Percentiles rank a stretch among this genome's conserved stretches.
phyloP scores from a whole-genome alignment of 2,797 vertebrate genomes.

The Meda fulgida region DNA sequence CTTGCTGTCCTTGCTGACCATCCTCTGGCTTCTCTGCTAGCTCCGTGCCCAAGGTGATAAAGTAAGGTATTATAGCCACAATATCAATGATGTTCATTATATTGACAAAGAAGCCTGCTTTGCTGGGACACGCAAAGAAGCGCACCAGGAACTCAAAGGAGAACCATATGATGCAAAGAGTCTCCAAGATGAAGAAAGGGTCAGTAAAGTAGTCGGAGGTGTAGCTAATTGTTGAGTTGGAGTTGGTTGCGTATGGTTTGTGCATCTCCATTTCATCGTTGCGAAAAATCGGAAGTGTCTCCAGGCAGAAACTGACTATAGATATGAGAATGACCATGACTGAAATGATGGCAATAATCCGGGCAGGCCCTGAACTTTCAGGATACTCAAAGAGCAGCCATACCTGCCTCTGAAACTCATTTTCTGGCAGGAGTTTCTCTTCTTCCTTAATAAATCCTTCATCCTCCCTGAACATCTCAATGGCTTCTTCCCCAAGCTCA shows the following conservation, averaged over 20 bases:
- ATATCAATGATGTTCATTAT: conserved; percentile 99
- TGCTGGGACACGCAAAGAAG: conserved; percentile 98
- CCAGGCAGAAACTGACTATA: conserved; percentile 90
- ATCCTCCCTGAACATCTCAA: conserved; percentile 90
- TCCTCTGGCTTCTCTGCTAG: conserved; percentile 95
- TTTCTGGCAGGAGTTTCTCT: conserved; percentile 86
- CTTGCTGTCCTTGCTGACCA: conserved; percentile 93
- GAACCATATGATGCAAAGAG: conserved; percentile 99
- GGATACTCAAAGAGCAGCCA: conserved; percentile 91
- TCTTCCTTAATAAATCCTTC: conserved; percentile 92
- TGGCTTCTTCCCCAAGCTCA: conserved; percentile 88
- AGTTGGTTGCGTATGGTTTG: conserved; percentile 71
- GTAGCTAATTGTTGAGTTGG: conserved; percentile 81
- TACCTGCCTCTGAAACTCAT: conserved; percentile 89
- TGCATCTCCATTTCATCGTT: conserved; percentile 84
- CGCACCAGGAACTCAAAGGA: conserved; percentile 97
- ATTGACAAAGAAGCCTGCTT: conserved; percentile 98
- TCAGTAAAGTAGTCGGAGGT: conserved; percentile 91
- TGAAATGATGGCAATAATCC: conserved; percentile 89
- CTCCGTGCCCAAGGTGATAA: conserved; percentile 97
- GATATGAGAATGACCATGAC: conserved; percentile 92
- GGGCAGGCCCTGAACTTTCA: conserved; percentile 87
- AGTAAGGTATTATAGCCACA: conserved; percentile 98
- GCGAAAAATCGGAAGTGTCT: conserved; percentile 87
- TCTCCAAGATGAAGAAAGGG: conserved; percentile 99